Percentiles rank a stretch among this genome's conserved stretches.
Conservation (phyloP, 2,888 invertebrate species). For the Amiota mariae region DNA sequence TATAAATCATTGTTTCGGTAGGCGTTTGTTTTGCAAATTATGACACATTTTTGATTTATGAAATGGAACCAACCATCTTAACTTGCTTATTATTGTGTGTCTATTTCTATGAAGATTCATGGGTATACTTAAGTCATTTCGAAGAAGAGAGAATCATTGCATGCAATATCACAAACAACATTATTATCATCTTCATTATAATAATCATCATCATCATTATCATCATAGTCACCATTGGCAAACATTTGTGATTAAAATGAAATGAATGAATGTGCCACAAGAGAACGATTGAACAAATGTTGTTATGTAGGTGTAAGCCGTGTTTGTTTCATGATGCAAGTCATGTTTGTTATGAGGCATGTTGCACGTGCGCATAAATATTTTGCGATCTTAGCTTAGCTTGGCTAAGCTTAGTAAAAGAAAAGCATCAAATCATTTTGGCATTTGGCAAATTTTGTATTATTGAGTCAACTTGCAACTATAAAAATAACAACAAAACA, state of each 20-base stretch:
- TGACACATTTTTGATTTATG: conserved; percentile 64
- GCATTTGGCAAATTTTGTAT: not conserved
- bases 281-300: not conserved
- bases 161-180: not conserved
- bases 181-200: conserved; percentile 1
- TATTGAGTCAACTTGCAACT: not conserved
- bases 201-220: not conserved
- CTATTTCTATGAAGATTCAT: not conserved
- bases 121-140: not conserved
- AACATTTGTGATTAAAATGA: conserved; percentile 1
- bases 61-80: conserved; percentile 19
- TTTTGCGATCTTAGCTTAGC: no score
- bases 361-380: conserved; percentile 11
- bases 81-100: not conserved
- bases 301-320: not conserved
- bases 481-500: not conserved
- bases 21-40: conserved; percentile 51
- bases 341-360: not conserved
- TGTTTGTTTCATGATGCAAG: not conserved
- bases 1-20: conserved; percentile 20
- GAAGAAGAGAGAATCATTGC: not conserved
- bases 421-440: conserved; percentile 14
- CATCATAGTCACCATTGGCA: not conserved
- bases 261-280: no score
- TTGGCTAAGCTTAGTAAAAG: not conserved